Percentiles rank a stretch among this genome's conserved stretches.
Conservation (phyloP, 2,888 invertebrate species). For the Nephrocerus scutellatus region DNA sequence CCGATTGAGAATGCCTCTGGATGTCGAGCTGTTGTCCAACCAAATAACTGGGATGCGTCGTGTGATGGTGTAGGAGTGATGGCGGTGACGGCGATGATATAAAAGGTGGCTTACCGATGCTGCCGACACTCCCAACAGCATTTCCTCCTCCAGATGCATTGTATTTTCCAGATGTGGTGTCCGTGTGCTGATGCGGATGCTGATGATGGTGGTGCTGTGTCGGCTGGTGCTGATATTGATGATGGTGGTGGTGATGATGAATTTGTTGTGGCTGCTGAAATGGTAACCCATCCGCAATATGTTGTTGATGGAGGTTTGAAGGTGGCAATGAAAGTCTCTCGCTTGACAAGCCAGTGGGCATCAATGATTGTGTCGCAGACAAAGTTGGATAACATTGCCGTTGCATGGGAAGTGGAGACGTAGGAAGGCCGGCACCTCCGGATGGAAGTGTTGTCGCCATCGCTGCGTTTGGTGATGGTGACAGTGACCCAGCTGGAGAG, state of each 20-base stretch:
- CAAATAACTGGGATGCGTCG: conserved; percentile 40
- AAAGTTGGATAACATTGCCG: conserved; percentile 27
- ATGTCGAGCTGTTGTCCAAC: conserved; percentile 55
- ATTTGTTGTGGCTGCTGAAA: conserved; percentile 30
- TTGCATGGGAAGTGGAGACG: conserved; percentile 43
- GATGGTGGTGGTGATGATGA: conserved; percentile 27
- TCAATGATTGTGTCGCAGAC: conserved; percentile 14
- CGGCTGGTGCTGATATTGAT: conserved; percentile 22
- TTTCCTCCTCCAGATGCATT: conserved; percentile 12
- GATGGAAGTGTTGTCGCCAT: too few relatives aligned
- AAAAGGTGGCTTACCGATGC: conserved; percentile 30
- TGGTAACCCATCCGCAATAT: conserved; percentile 16
- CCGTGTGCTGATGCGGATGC: conserved; percentile 33
- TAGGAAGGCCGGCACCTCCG: conserved; percentile 37
- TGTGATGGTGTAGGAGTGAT: conserved; percentile 40
- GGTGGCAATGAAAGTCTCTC: conserved; percentile 14
- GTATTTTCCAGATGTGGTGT: conserved; percentile 19
- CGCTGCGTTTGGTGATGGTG: conserved; percentile 13
- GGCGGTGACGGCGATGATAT: conserved; percentile 46
- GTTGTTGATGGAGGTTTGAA: conserved; percentile 28
- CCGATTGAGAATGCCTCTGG: conserved; percentile 84
- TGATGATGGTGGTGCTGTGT: conserved; percentile 17
- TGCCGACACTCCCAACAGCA: conserved; percentile 15
- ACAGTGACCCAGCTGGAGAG: conserved; percentile 15
- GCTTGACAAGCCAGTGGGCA: conserved; percentile 21